Percentiles rank a stretch among this genome's conserved stretches.
Evolutionary conservation across 2,888 invertebrate genomes (phyloP).

Genomic region (Drosophila pseudotakahashii): DNA sequence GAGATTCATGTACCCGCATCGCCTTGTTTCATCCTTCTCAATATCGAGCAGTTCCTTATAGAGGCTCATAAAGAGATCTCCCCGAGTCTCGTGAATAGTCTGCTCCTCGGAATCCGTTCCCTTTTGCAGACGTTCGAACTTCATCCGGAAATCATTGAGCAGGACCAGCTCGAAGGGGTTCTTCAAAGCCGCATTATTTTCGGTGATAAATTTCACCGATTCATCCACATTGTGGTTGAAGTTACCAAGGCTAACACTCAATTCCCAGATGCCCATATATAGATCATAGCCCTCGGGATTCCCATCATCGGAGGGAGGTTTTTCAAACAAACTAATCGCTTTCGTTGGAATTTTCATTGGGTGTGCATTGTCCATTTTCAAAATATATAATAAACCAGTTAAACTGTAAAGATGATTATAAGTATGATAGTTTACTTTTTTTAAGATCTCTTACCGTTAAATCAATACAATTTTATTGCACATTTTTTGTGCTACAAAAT

Average conservation of each 20-base stretch:
- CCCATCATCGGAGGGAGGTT: neutral
- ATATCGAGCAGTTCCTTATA: conserved; percentile 28
- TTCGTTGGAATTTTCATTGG: neutral
- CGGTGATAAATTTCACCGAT: neutral
- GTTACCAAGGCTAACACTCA: conserved; percentile 21
- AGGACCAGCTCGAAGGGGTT: conserved; percentile 1
- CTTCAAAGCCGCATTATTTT: neutral
- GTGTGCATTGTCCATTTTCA: neutral
- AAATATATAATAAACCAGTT: neutral
- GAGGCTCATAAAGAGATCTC: conserved; percentile 37
- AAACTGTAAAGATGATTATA: neutral
- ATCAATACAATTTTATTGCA: neutral
- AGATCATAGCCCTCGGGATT: neutral
- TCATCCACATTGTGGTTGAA: conserved; percentile 1
- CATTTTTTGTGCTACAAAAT: neutral
- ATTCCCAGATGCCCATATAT: conserved; percentile 6
- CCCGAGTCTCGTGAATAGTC: conserved; percentile 9
- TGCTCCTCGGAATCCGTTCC: neutral
- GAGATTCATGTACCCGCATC: conserved; percentile 21
- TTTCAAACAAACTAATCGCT: neutral
- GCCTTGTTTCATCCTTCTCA: conserved; percentile 9
- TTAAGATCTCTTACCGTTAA: conserved; percentile 8
- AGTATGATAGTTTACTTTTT: neutral
- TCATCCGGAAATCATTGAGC: conserved; percentile 28
- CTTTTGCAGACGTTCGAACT: conserved; percentile 14